phyloP scores from a whole-genome alignment of 35 echinoderm and acorn worm genomes.

The Chiridota heheva region DNA sequence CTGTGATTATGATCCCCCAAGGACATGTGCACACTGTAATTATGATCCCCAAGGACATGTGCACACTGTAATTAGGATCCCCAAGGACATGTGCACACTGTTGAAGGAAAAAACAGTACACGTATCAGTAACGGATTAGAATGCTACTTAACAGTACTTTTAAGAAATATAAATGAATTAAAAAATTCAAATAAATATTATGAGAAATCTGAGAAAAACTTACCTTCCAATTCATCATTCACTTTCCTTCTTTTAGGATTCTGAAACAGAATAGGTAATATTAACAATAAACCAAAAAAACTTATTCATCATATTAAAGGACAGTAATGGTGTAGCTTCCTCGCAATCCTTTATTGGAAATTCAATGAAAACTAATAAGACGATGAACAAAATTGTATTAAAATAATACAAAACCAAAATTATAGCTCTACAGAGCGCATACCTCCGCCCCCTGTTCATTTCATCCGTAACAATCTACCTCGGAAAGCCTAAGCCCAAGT shows the following conservation, averaged over 20 bases:
- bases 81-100: background rate
- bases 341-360: too few species aligned
- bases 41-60: background rate
- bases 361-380: background rate
- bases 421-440: too few species aligned
- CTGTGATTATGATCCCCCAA: background rate
- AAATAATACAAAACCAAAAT: too few species aligned
- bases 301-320: too few species aligned
- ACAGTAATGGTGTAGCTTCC: too few species aligned
- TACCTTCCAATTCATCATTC: conserved; percentile 18
- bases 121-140: background rate
- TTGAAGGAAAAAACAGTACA: background rate
- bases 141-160: background rate
- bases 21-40: background rate
- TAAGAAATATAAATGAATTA: background rate
- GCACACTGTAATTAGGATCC: background rate
- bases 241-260: conserved; percentile 14
- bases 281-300: too few species aligned
- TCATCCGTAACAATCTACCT: too few species aligned
- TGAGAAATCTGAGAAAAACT: background rate
- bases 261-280: too few species aligned
- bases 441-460: too few species aligned
- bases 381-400: too few species aligned
- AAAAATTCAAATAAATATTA: background rate
- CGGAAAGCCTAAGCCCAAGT: too few species aligned